Base-by-base conservation (phyloP, 1,140 invertebrate genomes). In the Diorhabda elongata region DNA sequence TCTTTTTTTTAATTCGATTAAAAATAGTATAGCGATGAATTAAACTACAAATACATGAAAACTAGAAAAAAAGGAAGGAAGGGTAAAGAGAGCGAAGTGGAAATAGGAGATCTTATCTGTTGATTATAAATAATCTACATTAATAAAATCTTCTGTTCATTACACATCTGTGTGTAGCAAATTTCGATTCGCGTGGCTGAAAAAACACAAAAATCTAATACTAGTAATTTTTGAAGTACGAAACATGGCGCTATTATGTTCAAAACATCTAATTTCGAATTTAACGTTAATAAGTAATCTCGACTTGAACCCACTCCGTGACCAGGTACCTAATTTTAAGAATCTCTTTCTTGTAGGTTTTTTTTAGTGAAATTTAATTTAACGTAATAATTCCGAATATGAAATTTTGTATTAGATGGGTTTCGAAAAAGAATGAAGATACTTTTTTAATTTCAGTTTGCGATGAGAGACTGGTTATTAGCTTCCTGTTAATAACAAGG, bases 191-290 rank as follows among this genome's bases (percentile, higher is more conserved):
- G 47, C 47, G 47, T 52, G 47, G 47, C 47, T 52, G n/a, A 52
- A 52, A 52, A 52, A n/a, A 8, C 6, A 8, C 6, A 52, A 52
- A 52, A 6, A 52, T 8, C 47, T 52, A 52, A 52, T 52, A 52
- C 47, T n/a, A 52, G 6, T 8, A 6, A 52, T 52, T 52, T 8
- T n/a, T 8, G n/a, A n/a, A 3, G n/a, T 52, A 52, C 47, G 47
- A 52, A 52, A n/a, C n/a, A 52, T 6, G 47, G 47, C 6, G 47
- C 47, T 52, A 52, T 52, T 52, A 52, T 52, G n/a, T 52, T 52
- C 47, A 52, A n/a, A 52, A 52, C 47, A 52, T 52, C 47, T 52
- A 52, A 52, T 52, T 52, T 52, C n/a, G n/a, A 52, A 52, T 52
- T 52, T 52, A 52, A n/a, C 6, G 2, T 52, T 52, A 52, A 52